Conservation (phyloP, 1,140 invertebrate genomes). For the Lanistes nyassanus region DNA sequence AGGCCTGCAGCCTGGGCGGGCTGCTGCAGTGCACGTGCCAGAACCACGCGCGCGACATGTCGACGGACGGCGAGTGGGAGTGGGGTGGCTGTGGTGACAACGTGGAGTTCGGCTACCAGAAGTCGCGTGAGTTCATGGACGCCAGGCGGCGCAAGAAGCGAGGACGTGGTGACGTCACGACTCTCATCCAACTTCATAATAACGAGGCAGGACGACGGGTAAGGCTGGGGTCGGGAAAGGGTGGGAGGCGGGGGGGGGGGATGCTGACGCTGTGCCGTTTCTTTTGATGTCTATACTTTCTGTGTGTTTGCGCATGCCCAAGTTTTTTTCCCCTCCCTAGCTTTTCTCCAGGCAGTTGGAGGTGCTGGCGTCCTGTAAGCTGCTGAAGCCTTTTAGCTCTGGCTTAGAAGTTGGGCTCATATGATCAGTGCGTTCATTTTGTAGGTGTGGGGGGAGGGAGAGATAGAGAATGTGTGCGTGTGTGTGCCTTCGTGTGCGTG, state of each 20-base stretch:
- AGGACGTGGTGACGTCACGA: conserved; percentile 56
- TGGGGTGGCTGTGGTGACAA: conserved; percentile 98
- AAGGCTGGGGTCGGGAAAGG: no score
- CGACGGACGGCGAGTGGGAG: conserved; percentile 86
- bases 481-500: conserved; percentile 9
- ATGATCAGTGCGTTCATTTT: no score
- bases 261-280: no score
- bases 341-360: no score
- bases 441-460: not conserved
- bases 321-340: no score
- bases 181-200: conserved; percentile 63
- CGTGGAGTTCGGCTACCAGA: conserved; percentile 93
- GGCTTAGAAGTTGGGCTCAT: no score
- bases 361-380: no score
- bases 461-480: not conserved
- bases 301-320: no score
- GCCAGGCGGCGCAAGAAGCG: conserved; percentile 78
- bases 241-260: no score
- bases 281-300: no score
- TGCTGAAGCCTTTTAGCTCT: no score
- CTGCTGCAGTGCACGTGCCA: conserved; percentile 63
- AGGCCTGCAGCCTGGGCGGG: conserved; percentile 75
- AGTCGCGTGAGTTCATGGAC: conserved; percentile 92
- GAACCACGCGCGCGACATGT: conserved; percentile 53
- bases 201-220: conserved; percentile 62